Conservation (phyloP, 2,888 invertebrate species). For the Meloe dianella region DNA sequence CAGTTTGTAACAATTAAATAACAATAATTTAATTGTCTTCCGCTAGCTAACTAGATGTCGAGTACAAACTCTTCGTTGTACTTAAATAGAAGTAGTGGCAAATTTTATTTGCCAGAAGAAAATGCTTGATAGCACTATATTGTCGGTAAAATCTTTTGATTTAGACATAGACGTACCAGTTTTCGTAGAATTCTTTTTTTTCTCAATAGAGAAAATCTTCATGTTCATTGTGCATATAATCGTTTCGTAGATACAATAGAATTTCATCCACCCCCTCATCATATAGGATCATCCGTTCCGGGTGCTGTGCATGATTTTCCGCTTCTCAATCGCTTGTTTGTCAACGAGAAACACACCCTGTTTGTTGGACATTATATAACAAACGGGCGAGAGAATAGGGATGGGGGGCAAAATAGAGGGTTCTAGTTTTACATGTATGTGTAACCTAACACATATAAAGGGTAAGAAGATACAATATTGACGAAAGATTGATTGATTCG, state of each 20-base stretch:
- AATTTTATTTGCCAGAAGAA: too few relatives aligned
- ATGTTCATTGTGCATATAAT: conserved; percentile 28
- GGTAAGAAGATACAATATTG: conserved; percentile 24
- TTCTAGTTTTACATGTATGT: not conserved
- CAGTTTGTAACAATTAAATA: too few relatives aligned
- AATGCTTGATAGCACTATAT: too few relatives aligned
- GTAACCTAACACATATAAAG: conserved; percentile 23
- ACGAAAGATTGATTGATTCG: conserved; percentile 46
- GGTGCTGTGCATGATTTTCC: conserved; percentile 50
- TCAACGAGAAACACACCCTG: conserved; percentile 49
- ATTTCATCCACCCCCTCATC: conserved; percentile 27
- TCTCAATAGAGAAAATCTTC: not conserved
- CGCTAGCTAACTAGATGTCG: not conserved
- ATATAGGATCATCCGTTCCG: conserved; percentile 38
- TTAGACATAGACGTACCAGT: too few relatives aligned
- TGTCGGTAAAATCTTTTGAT: too few relatives aligned
- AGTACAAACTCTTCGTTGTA: too few relatives aligned
- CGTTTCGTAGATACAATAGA: conserved; percentile 32
- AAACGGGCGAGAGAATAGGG: conserved; percentile 22
- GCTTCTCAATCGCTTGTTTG: conserved; percentile 55
- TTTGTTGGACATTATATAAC: conserved; percentile 42
- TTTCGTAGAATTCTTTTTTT: not conserved
- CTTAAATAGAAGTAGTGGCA: too few relatives aligned
- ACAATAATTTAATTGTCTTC: not conserved
- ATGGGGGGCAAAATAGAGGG: conserved; percentile 15